Conservation (phyloP, 2,113 vertebrate species). For the Microcebus murinus region DNA sequence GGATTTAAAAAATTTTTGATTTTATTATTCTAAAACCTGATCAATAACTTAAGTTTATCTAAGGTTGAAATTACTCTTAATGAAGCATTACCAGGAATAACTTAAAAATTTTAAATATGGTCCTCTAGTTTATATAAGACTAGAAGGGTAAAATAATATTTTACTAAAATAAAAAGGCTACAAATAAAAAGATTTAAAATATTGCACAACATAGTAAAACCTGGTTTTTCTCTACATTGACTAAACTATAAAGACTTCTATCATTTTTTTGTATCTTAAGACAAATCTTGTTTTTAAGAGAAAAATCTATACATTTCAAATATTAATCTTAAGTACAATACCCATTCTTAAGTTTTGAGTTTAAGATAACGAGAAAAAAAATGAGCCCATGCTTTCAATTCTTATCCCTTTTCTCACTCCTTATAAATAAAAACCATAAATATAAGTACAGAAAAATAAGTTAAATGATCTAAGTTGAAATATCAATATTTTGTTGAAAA, state of each 20-base stretch:
- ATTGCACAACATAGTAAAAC: not conserved
- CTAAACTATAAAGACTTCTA: not conserved
- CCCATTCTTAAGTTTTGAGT: not conserved
- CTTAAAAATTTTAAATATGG: slow-evolving; percentile 6
- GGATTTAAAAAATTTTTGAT: not conserved
- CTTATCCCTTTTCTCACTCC: not conserved
- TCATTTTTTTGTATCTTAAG: not conserved
- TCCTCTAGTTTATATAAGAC: not conserved
- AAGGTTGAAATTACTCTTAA: not conserved
- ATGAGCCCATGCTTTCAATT: not conserved
- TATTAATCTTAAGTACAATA: not conserved
- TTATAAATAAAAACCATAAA: not conserved
- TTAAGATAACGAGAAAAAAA: not conserved
- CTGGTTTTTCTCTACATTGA: not conserved
- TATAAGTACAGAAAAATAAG: not conserved
- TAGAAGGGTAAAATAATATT: not conserved
- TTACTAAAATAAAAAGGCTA: not conserved
- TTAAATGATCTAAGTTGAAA: no score
- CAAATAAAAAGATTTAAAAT: slow-evolving; percentile 20
- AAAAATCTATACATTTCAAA: not conserved
- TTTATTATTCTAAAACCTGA: slow-evolving; percentile 10
- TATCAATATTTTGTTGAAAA: not conserved
- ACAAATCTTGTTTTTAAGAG: not conserved
- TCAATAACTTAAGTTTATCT: not conserved
- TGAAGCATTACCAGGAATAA: not conserved